A percentile compares a stretch with the other conserved stretches of the same genome.
Conservation (phyloP, 1,140 invertebrate genomes). For the Kradibia gibbosae region DNA sequence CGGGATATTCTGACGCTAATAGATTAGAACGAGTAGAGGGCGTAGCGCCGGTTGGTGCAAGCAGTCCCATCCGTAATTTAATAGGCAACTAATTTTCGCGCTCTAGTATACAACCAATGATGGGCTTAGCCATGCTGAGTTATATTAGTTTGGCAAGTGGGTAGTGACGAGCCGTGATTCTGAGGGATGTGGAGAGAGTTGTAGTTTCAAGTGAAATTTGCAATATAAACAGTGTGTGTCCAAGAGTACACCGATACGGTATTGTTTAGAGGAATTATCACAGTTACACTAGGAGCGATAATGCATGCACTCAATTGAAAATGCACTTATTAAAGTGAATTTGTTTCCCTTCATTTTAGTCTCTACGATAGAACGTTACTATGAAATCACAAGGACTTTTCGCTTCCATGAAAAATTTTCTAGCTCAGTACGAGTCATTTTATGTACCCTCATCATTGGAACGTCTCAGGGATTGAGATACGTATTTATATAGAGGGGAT, state of each 20-base stretch:
- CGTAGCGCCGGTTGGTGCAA: neutral
- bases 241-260: slow-evolving; percentile 56
- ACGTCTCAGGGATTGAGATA: too few species aligned
- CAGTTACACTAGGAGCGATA: slow-evolving; percentile 18
- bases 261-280: slow-evolving; percentile 52
- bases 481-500: too few species aligned
- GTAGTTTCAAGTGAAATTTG: slow-evolving; percentile 67
- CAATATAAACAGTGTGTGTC: slow-evolving; percentile 65
- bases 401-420: neutral
- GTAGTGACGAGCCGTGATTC: neutral
- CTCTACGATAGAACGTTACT: neutral
- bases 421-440: too few species aligned
- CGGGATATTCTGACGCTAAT: neutral
- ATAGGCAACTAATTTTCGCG: slow-evolving; percentile 63
- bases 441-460: too few species aligned
- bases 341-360: neutral
- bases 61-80: slow-evolving; percentile 61
- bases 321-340: slow-evolving; percentile 44
- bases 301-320: slow-evolving; percentile 40
- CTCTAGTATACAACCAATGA: slow-evolving; percentile 46
- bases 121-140: too few species aligned
- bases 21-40: neutral
- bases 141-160: too few species aligned
- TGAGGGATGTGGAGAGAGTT: neutral
- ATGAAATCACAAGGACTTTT: neutral